Evolutionary conservation across 2,113 vertebrate species (phyloP).

Genomic region (Tonatia bakeri): DNA sequence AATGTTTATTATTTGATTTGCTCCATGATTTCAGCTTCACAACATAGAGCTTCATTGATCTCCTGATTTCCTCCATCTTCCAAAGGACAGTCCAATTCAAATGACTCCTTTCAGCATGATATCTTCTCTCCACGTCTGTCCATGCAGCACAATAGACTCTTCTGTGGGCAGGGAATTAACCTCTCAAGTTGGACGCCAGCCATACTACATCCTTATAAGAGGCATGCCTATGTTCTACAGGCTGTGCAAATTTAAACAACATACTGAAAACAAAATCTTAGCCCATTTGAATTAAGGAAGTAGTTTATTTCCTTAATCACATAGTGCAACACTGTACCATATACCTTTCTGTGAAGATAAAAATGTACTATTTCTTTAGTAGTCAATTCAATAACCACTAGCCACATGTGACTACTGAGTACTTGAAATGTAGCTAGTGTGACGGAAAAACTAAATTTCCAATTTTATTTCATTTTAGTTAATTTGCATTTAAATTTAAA

Average conservation of each 20-base stretch:
- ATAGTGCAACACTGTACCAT: background rate
- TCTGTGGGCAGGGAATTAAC: background rate
- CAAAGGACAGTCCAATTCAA: background rate
- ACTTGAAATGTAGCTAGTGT: background rate
- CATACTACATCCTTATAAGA: background rate
- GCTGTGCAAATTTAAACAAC: background rate
- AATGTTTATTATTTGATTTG: background rate
- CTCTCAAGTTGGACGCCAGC: background rate
- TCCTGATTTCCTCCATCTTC: background rate
- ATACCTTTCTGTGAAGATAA: background rate
- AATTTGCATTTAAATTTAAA: conserved; percentile 6
- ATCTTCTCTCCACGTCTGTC: background rate
- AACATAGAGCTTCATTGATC: background rate
- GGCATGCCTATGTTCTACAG: background rate
- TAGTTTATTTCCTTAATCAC: background rate
- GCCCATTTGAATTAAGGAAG: background rate
- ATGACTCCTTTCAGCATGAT: background rate
- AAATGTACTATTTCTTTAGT: background rate
- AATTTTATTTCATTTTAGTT: conserved; percentile 25
- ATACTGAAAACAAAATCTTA: background rate
- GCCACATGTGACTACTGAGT: background rate
- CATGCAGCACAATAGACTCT: background rate
- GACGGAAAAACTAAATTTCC: background rate
- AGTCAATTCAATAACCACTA: background rate
- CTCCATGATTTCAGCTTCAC: background rate